A percentile compares a stretch with the other conserved stretches of the same genome.
phyloP scores from a whole-genome alignment of 2,888 invertebrate genomes.

The Conchocele bisecta region DNA sequence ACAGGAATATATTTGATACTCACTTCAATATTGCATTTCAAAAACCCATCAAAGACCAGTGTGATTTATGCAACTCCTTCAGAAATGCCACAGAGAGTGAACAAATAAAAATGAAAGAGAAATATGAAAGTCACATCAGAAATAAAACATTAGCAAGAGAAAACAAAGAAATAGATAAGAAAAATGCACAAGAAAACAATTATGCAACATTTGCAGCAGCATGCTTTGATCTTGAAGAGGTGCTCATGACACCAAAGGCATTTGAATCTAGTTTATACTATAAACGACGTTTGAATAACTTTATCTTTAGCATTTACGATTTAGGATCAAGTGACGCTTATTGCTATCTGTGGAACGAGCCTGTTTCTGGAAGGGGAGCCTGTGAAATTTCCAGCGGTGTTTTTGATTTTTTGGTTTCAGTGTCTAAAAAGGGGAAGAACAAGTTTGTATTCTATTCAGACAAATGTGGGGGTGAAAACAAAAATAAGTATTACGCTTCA shows the following conservation, averaged over 20 bases:
- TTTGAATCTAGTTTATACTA: conserved; percentile 46
- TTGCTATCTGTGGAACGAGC: conserved; percentile 51
- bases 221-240: conserved; percentile 55
- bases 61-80: conserved; percentile 20
- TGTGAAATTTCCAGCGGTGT: conserved; percentile 37
- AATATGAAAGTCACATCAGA: conserved; percentile 31
- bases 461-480: conserved; percentile 17
- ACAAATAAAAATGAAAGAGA: conserved; percentile 11
- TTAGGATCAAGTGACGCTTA: conserved; percentile 28
- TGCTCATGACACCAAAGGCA: conserved; percentile 43
- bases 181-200: conserved; percentile 14
- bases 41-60: conserved; percentile 37
- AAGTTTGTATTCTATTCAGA: conserved; percentile 32
- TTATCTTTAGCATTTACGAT: conserved; percentile 46
- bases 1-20: conserved; percentile 19
- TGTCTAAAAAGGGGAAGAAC: conserved; percentile 25
- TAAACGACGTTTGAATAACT: conserved; percentile 41
- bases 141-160: conserved; percentile 25
- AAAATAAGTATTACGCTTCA: conserved; percentile 28
- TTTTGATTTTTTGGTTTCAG: conserved; percentile 15
- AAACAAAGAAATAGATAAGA: conserved; percentile 41
- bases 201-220: conserved; percentile 25
- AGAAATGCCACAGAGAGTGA: conserved; percentile 19
- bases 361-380: conserved; percentile 43
- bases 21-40: conserved; percentile 38